Base-by-base conservation (phyloP, 2,888 invertebrate species). In the Hecatera dysodea region DNA sequence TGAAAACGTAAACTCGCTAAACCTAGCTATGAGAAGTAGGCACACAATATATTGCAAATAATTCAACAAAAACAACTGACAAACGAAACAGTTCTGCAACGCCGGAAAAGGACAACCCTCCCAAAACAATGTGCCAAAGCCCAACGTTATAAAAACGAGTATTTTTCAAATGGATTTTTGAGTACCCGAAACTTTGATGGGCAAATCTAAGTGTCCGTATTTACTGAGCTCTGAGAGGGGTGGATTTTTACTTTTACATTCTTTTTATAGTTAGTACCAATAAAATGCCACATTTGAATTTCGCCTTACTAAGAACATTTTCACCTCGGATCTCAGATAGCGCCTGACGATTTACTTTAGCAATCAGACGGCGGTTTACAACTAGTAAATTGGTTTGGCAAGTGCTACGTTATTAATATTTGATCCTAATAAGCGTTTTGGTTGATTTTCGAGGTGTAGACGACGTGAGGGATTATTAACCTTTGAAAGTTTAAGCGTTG, bases 161-260 rank as follows among this genome's bases (percentile, higher is more conserved):
- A 94, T 93, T 93, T 95, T 94, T 95, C 92, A 94, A 96, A 96
- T 96, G 96, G 95, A 95, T 95, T 94, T 95, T 95, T 95, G 94
- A 96, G 96, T 95, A 93, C 94, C 91, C 90, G 86, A 92, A 92
- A 93, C 90, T 94, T 95, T 95, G 93, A 96, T 95, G 92, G 94
- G 87, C 89, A 90, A 93, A 94, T 95, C 94, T 93, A 95, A 96
- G 92, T 93, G 92, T 93, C 92, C 86, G 91, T 92, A 92, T 94
- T 93, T 93, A 93, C 90, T 88, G 89, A 89, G 87, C 88, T 87
- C 82, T 84, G 84, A 87, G 82, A 87, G 92, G 93, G 91, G 72
- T 86, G 86, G 90, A 79, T 90, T 94, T 83, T 92, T 91, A 93
- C 90, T 94, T 83, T 93, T 90, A 93, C 90, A 90, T 90, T 93